These are phyloP conservation scores for Meteorus colon DNA, from an alignment of 2,888 invertebrate species.

Conservation along the genomic window DNA sequence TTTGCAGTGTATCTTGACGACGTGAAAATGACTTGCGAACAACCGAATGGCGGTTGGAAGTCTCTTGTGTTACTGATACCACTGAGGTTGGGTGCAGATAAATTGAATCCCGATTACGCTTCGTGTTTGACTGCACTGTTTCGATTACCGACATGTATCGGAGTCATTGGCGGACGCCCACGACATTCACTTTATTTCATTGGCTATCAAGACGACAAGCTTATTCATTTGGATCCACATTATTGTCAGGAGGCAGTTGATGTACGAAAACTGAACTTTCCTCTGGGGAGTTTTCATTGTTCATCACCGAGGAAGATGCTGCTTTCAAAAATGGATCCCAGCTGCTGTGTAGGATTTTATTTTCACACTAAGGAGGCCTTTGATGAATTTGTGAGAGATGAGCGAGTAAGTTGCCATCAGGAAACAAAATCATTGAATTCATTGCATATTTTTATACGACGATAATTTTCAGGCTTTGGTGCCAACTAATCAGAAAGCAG, in stretches of 20 bases:
- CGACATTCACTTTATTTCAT: conserved; percentile 95
- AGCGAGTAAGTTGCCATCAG: conserved; percentile 75
- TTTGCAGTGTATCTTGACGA: conserved; percentile 69
- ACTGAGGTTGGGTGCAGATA: conserved; percentile 89
- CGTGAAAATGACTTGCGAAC: conserved; percentile 62
- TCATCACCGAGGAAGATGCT: conserved; percentile 89
- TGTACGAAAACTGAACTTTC: conserved; percentile 86
- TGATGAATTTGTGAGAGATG: conserved; percentile 82
- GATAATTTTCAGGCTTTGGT: conserved; percentile 74
- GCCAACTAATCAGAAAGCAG: conserved; percentile 75
- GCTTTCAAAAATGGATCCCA: conserved; percentile 91
- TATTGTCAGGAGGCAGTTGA: conserved; percentile 94
- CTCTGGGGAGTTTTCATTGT: conserved; percentile 88
- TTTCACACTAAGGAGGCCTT: conserved; percentile 85
- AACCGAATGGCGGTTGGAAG: conserved; percentile 79
- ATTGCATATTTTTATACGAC: background rate
- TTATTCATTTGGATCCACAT: conserved; percentile 95
- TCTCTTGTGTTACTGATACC: conserved; percentile 89
- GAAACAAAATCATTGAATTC: conserved; percentile 29
- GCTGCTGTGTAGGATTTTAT: conserved; percentile 94
- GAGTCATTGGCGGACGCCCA: conserved; percentile 94
- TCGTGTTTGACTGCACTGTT: conserved; percentile 87
- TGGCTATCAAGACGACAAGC: conserved; percentile 93
- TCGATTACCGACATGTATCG: conserved; percentile 88
- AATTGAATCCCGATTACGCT: conserved; percentile 88